Evolutionary conservation across 30 jellyfish, hydroid and myxozoan genomes (phyloP).

Genomic region (Clytia hemisphaerica): DNA sequence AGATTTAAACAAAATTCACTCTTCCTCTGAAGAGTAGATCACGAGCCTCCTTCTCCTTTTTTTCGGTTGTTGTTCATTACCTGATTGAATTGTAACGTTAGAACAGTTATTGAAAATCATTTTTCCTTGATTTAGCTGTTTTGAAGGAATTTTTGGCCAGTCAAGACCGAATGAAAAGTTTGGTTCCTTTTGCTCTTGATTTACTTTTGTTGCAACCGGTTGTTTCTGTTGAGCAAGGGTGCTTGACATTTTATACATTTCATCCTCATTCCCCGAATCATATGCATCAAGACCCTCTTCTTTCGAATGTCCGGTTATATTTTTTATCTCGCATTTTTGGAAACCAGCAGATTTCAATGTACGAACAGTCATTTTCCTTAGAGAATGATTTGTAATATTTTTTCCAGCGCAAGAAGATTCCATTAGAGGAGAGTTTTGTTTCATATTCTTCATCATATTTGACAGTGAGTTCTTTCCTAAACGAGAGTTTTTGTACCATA

Average conservation of each 20-base stretch:
- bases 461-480: not conserved
- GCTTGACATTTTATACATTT: not conserved
- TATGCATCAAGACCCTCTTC: constrained; percentile 13
- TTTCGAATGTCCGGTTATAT: constrained; percentile 5
- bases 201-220: not conserved
- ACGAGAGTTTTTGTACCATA: constrained; percentile 7
- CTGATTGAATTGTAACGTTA: too few species aligned
- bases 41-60: too few species aligned
- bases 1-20: too few species aligned
- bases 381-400: not conserved
- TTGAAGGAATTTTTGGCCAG: too few species aligned
- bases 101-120: too few species aligned
- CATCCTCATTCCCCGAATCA: constrained; percentile 3
- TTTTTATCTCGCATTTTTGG: constrained; percentile 4
- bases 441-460: not conserved
- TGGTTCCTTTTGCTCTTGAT: not conserved
- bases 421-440: not conserved
- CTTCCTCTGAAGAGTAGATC: too few species aligned
- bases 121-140: too few species aligned
- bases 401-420: not conserved
- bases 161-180: constrained; percentile 4
- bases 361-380: not conserved
- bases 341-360: constrained; percentile 3
- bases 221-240: not conserved
- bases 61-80: too few species aligned